Percentiles rank a stretch among this genome's conserved stretches.
phyloP scores from a whole-genome alignment of 2,888 invertebrate species.

The Lysandra bellargus region DNA sequence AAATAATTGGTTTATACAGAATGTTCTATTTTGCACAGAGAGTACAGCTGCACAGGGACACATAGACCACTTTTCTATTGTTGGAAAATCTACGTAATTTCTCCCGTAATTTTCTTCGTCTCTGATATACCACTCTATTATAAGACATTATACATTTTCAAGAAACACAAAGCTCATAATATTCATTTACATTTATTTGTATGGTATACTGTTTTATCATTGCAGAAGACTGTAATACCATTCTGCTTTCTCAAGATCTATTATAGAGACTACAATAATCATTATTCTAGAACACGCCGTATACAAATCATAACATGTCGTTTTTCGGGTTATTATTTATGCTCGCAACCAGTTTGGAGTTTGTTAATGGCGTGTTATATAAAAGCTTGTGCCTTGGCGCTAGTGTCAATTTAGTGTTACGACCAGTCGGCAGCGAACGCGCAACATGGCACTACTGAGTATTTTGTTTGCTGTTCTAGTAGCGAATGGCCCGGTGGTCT shows the following conservation, averaged over 20 bases:
- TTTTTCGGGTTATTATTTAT: conserved; percentile 1
- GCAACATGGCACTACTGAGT: background rate
- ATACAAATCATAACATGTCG: background rate
- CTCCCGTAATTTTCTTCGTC: too few species aligned
- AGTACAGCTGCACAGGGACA: too few species aligned
- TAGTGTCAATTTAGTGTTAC: background rate
- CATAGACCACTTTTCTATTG: too few species aligned
- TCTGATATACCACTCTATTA: too few species aligned
- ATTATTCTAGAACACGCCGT: background rate
- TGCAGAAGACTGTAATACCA: too few species aligned
- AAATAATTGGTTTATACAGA: background rate
- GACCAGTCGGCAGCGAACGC: background rate
- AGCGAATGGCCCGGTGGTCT: background rate
- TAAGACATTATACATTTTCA: too few species aligned
- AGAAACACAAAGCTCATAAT: too few species aligned
- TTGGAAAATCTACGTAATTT: too few species aligned
- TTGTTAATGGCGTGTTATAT: background rate
- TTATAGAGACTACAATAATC: too few species aligned
- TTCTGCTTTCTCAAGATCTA: too few species aligned
- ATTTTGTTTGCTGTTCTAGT: background rate
- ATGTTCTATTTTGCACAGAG: background rate
- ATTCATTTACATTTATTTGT: too few species aligned
- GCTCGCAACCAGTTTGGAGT: background rate
- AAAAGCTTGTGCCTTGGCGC: background rate
- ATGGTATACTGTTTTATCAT: too few species aligned